These are phyloP conservation scores for Prinia subflava DNA, from an alignment of 2,113 vertebrate genomes.

Conservation along the genomic window DNA sequence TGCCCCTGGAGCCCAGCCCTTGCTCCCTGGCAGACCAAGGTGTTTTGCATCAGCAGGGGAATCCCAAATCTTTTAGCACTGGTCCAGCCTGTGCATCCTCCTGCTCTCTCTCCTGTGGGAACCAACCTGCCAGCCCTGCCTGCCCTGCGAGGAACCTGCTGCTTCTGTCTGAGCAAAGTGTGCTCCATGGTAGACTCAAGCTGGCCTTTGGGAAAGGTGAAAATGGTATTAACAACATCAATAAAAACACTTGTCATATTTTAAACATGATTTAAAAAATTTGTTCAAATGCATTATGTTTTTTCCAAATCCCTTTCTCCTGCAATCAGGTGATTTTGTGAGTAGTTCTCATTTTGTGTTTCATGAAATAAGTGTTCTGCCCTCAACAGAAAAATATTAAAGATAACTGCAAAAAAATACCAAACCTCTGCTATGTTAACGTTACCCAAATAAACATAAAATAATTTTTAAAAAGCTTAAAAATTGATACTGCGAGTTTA, in stretches of 20 bases:
- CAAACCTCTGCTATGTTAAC: not conserved
- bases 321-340: not conserved
- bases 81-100: not conserved
- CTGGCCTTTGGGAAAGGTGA: not conserved
- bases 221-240: not conserved
- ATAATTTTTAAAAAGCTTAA: not conserved
- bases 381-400: not conserved
- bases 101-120: not conserved
- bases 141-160: accelerated
- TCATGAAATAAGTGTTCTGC: not conserved
- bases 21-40: not conserved
- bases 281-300: not conserved
- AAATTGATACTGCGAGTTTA: not conserved
- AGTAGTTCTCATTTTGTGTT: not conserved
- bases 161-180: not conserved
- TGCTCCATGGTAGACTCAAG: accelerated
- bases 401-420: not conserved
- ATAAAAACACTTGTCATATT: not conserved
- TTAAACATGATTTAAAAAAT: not conserved
- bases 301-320: not conserved
- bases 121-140: accelerated
- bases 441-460: constrained; percentile 1
- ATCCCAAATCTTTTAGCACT: not conserved
- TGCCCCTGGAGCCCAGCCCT: not conserved
- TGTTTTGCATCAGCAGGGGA: not conserved